Base-by-base conservation (phyloP, 2,888 invertebrate genomes). In the Rhamphomyia laevipes region DNA sequence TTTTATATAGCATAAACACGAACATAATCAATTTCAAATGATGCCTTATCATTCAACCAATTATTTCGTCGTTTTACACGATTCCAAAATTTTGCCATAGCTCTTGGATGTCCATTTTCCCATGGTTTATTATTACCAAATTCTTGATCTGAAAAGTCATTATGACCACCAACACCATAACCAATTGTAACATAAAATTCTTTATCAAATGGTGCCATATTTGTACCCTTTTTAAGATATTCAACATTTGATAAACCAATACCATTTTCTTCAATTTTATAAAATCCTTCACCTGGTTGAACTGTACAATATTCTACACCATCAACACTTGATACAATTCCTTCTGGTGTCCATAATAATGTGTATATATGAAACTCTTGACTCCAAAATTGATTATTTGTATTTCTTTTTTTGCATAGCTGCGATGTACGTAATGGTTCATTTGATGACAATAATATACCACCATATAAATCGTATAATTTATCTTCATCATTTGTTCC, bases 191-290 rank as follows among this genome's bases (percentile, higher is more conserved):
- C 83, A 81, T 86, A 72, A 49, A 70, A 71, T 72, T 86, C 76
- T 64, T 82, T 77, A 67, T 89, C 86, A 58, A 88, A 87, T 0
- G 89, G 89, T 1, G 86, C 84, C 67, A 85, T 75, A 1, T 56
- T 57, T 0, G 57, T 56, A 17, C 66, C 64, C 15, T 46, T 50
- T 33, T 55, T 58, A 17, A 67, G 52, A 12, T 59, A 53, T 4
- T 60, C 57, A 0, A 75, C 73, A 10, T 75, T 63, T 2, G 71
- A 61, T 16, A 71, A 50, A 3, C 50, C 13, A n/a, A 57, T 48
- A 1, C 55, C 58, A 11, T 54, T 51, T 1, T 53, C 47, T 4
- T 62, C 13, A 0, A 61, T 51, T 43, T 57, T 57, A 17, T 58
- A 62, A 12, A 72, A 62, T 3, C 62, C 60, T 3, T 62, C 56